Base-by-base conservation (phyloP, 2,888 invertebrate species). In the Anoncus sp. region DNA sequence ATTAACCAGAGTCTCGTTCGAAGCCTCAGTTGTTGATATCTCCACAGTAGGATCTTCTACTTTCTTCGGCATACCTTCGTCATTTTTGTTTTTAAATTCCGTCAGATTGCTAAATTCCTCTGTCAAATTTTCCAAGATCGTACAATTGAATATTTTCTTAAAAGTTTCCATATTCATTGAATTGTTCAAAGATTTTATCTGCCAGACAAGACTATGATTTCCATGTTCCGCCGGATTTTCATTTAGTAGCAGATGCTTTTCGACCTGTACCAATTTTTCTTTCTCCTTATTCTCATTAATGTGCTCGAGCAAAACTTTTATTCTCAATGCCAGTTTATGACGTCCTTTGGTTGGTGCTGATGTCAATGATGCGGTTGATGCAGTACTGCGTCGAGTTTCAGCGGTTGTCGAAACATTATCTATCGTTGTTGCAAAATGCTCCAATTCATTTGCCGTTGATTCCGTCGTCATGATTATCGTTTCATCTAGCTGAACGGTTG, bases 231-330 rank as follows among this genome's bases (percentile, higher is more conserved):
- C 38, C 9, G 77, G 62, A 20, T 62, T 70, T 71, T 81, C 85
- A 43, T 82, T 35, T 38, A 86, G 55, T 6, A 79, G 55, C 49
- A 86, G 31, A 22, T 83, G 77, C 35, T 83, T 83, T 12, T 85
- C 84, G 3, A 86, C 59, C 40, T 84, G 81, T 4, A 82, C 79
- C 24, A 86, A 45, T 24, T 80, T 79, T 16, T 81, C 73, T 38
- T 69, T 82, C 43, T 84, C 78, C 5, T 81, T 65, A 4, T 82
- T 71, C 31, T 81, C 84, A 35, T 83, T 63, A 14, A 85, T 73
- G 27, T 83, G 82, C 45, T 86, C 83, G 3, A 86, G 62, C 16
- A 82, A 60, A n/a, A 86, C 69, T 57, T 82, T 83, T 14, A 86
- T 80, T 51, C 70, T 83, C 65, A 85, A 70, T 12, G 72, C 77